These are phyloP conservation scores for Torymus auratus DNA, from an alignment of 2,888 invertebrate species.

Conservation along the genomic window DNA sequence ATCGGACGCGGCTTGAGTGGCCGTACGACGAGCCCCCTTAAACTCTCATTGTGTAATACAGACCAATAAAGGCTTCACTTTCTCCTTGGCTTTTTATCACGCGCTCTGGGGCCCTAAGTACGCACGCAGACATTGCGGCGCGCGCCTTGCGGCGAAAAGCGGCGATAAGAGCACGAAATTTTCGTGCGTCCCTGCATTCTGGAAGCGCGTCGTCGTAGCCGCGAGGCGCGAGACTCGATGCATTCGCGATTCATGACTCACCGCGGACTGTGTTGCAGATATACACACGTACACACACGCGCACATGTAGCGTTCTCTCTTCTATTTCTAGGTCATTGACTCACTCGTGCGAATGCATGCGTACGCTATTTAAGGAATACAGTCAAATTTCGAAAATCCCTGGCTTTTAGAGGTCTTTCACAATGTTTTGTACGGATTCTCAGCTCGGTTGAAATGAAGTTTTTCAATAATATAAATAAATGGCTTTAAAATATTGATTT, in stretches of 20 bases:
- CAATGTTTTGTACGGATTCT: not conserved
- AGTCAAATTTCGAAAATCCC: constrained; percentile 43
- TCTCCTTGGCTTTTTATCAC: constrained; percentile 36
- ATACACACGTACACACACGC: not conserved
- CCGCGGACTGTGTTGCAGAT: constrained; percentile 19
- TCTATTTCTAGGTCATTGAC: constrained; percentile 64
- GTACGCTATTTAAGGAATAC: constrained; percentile 51
- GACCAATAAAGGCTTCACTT: constrained; percentile 50
- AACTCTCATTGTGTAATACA: constrained; percentile 53
- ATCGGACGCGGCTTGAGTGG: constrained; percentile 37
- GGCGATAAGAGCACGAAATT: constrained; percentile 41
- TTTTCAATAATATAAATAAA: too few relatives aligned
- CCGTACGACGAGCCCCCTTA: constrained; percentile 41
- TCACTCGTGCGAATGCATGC: constrained; percentile 56
- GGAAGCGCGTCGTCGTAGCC: too few relatives aligned
- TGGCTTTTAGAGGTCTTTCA: not conserved
- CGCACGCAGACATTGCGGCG: not conserved
- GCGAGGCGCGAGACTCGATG: constrained; percentile 21
- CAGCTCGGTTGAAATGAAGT: too few relatives aligned
- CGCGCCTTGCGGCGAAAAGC: not conserved
- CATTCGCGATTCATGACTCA: constrained; percentile 58
- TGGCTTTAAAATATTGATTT: too few relatives aligned
- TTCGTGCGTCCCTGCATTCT: constrained; percentile 3
- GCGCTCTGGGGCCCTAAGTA: not conserved
- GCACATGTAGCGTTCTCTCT: constrained; percentile 22